Conservation (phyloP, 2,113 vertebrate species). For the Mastomys natalensis region DNA sequence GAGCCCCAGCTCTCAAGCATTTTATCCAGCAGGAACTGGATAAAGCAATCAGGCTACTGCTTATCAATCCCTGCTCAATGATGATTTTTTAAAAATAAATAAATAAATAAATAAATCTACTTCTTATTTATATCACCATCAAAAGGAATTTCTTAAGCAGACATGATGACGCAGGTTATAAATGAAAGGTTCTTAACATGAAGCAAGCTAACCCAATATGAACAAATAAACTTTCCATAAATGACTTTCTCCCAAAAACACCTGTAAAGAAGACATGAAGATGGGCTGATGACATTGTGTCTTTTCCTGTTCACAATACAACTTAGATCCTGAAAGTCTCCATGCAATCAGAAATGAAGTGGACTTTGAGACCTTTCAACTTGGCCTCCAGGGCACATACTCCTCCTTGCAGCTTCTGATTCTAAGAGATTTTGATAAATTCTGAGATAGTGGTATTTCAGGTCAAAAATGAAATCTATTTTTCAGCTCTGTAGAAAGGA, state of each 20-base stretch:
- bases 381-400: background rate
- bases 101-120: background rate
- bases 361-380: slow-evolving; percentile 45
- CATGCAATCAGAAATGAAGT: slow-evolving; percentile 47
- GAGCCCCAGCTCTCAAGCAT: background rate
- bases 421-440: slow-evolving; percentile 58
- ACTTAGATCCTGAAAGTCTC: slow-evolving; percentile 48
- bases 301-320: slow-evolving; percentile 14
- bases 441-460: slow-evolving; percentile 58
- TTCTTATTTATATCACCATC: background rate
- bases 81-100: background rate
- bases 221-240: slow-evolving; percentile 2
- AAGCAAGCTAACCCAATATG: background rate
- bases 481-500: slow-evolving; percentile 57
- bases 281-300: background rate
- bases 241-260: slow-evolving; percentile 41
- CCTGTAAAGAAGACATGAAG: background rate
- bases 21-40: background rate
- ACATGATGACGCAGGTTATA: background rate
- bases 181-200: slow-evolving; percentile 21
- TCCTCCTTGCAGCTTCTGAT: slow-evolving; percentile 43
- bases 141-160: background rate
- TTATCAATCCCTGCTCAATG: background rate
- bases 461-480: slow-evolving; percentile 67
- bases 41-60: background rate